A percentile compares a stretch with the other conserved stretches of the same genome.
Evolutionary conservation across 2,888 invertebrate genomes (phyloP).

Genomic region (Carabus problematicus): DNA sequence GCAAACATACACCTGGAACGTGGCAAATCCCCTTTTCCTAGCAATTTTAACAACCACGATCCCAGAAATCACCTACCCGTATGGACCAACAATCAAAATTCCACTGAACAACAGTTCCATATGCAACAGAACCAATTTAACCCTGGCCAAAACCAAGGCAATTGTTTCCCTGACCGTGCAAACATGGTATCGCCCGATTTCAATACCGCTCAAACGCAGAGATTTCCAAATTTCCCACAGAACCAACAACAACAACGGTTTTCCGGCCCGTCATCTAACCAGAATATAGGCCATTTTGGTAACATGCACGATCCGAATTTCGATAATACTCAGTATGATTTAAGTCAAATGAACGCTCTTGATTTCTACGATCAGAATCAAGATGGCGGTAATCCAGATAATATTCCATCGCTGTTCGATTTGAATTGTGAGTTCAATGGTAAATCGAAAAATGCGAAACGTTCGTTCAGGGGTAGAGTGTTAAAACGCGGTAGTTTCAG

Average conservation of each 20-base stretch:
- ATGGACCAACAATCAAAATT: constrained; percentile 16
- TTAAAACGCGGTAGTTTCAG: constrained; percentile 6
- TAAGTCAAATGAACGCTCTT: constrained; percentile 44
- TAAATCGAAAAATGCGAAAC: constrained; percentile 1
- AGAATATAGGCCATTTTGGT: neutral
- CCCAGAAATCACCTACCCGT: neutral
- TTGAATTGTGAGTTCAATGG: neutral
- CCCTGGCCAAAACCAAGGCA: neutral
- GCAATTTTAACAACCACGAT: constrained; percentile 1
- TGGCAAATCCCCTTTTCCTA: neutral
- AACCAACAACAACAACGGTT: constrained; percentile 1
- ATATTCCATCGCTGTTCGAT: constrained; percentile 3
- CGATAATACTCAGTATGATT: constrained; percentile 43
- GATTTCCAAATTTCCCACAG: constrained; percentile 8
- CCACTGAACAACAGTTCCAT: constrained; percentile 5
- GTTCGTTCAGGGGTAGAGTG: constrained; percentile 1
- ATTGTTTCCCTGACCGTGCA: neutral
- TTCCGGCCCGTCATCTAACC: neutral
- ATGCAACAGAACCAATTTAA: constrained; percentile 12
- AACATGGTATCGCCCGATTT: neutral
- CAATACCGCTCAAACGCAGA: neutral
- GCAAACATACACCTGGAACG: neutral
- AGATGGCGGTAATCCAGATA: constrained; percentile 12
- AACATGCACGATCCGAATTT: neutral
- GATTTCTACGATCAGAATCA: constrained; percentile 44